A percentile compares a stretch with the other conserved stretches of the same genome.
Conservation (phyloP, 1,140 invertebrate species). For the Agraylea sexmaculata region DNA sequence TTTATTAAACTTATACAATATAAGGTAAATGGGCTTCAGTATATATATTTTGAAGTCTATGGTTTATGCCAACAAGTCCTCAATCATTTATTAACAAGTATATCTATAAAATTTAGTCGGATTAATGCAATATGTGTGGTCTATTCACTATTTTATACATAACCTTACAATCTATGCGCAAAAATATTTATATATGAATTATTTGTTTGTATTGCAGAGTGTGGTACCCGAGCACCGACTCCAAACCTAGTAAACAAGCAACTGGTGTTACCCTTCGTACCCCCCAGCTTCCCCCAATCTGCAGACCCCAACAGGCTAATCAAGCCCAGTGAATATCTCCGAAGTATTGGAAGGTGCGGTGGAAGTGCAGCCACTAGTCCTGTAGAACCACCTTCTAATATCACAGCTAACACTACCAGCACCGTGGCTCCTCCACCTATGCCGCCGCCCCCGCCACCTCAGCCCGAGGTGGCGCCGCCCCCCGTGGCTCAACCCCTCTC, state of each 20-base stretch:
- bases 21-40: no score
- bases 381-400: constrained; percentile 22
- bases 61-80: no score
- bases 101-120: no score
- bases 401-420: constrained; percentile 38
- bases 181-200: no score
- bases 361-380: constrained; percentile 40
- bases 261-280: constrained; percentile 74
- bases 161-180: no score
- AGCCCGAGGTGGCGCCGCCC: constrained; percentile 27
- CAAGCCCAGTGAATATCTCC: constrained; percentile 83
- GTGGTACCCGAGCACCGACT: constrained; percentile 37
- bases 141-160: no score
- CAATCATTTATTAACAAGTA: no score
- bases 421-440: constrained; percentile 39
- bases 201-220: constrained; percentile 17
- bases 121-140: no score
- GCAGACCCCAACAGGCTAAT: constrained; percentile 66
- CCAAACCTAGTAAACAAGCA: constrained; percentile 68
- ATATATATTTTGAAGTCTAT: no score
- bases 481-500: constrained; percentile 52
- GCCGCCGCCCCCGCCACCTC: constrained; percentile 41
- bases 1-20: no score
- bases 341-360: constrained; percentile 61
- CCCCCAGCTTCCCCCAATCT: constrained; percentile 68